Conservation (phyloP, 2,797 vertebrate genomes). For the Gambusia yucatana region DNA sequence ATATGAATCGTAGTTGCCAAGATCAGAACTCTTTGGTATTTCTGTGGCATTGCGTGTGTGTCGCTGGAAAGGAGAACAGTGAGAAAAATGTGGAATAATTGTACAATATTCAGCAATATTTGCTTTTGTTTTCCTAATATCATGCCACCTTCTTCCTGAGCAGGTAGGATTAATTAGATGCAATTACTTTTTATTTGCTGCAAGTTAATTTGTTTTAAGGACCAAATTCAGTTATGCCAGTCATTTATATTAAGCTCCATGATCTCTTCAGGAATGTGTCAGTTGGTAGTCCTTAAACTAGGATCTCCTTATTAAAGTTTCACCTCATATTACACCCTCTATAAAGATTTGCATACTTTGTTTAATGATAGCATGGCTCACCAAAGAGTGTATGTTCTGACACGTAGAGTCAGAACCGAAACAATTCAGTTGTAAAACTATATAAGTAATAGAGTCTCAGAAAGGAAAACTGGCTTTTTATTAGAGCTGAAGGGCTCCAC, state of each 20-base stretch:
- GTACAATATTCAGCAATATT: background rate
- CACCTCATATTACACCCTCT: background rate
- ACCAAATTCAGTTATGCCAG: background rate
- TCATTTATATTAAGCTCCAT: background rate
- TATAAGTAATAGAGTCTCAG: background rate
- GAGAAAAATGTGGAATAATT: background rate
- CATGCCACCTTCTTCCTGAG: background rate
- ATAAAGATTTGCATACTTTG: background rate
- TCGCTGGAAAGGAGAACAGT: background rate
- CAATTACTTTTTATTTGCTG: background rate
- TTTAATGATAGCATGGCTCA: background rate
- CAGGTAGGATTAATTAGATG: too few relatives aligned
- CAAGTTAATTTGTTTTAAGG: background rate
- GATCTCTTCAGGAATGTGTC: background rate
- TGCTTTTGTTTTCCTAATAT: background rate
- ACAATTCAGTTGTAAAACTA: background rate
- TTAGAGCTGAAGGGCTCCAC: background rate
- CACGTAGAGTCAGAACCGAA: background rate
- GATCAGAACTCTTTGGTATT: background rate
- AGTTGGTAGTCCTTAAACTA: background rate
- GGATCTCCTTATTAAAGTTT: background rate
- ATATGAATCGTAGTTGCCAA: background rate
- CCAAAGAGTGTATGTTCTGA: background rate
- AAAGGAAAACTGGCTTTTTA: slow-evolving; percentile 10
- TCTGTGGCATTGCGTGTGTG: background rate